Evolutionary conservation across 1,140 invertebrate species (phyloP).

Genomic region (Papilio xuthus): DNA sequence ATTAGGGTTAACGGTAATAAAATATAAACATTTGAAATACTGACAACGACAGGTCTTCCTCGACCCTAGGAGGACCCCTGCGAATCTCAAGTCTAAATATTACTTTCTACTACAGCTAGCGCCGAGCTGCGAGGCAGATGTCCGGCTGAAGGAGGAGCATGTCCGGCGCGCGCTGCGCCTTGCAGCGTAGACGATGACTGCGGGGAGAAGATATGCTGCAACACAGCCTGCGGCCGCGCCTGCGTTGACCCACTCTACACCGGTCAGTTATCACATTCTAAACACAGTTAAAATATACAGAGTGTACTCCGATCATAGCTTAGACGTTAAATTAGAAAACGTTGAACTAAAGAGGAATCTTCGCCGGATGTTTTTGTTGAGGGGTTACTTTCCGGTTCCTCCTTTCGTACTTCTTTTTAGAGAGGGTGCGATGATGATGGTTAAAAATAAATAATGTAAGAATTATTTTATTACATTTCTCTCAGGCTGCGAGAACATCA

Average conservation of each 20-base stretch:
- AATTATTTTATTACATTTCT: slow-evolving; percentile 13
- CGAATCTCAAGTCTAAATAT: background rate
- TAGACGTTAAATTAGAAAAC: background rate
- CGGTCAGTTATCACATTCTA: slow-evolving; percentile 49
- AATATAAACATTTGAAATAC: background rate
- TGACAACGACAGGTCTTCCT: background rate
- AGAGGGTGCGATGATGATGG: background rate
- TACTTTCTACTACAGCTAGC: slow-evolving; percentile 54
- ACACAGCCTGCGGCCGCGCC: slow-evolving; percentile 60
- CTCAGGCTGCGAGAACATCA: slow-evolving; percentile 73
- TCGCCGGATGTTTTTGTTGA: too few relatives aligned
- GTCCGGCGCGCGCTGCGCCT: slow-evolving; percentile 64
- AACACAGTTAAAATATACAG: too few relatives aligned
- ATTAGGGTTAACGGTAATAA: background rate
- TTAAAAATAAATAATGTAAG: background rate
- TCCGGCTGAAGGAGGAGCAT: slow-evolving; percentile 59
- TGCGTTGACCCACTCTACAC: slow-evolving; percentile 73
- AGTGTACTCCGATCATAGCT: too few relatives aligned
- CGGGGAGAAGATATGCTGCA: slow-evolving; percentile 71
- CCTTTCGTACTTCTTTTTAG: too few relatives aligned
- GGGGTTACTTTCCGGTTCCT: too few relatives aligned
- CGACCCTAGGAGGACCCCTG: background rate
- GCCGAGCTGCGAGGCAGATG: slow-evolving; percentile 71
- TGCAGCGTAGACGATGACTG: slow-evolving; percentile 69
- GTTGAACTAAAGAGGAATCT: too few relatives aligned